Conservation (phyloP, 2,888 invertebrate species). For the Blastobasis lacticolella region DNA sequence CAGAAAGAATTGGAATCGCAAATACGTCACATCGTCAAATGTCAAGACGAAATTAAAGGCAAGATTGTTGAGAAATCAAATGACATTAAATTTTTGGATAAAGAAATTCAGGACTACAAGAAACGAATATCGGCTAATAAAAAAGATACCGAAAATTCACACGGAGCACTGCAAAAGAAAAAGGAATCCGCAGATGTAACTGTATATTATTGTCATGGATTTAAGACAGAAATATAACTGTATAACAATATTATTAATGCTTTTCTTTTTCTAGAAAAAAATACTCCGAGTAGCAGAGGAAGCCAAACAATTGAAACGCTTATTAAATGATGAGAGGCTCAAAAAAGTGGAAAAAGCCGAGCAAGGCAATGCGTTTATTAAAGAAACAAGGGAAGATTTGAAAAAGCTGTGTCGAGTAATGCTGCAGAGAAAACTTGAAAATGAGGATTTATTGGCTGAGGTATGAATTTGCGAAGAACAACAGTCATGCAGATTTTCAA, state of each 20-base stretch:
- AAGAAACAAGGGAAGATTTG: constrained; percentile 49
- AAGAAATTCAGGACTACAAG: constrained; percentile 37
- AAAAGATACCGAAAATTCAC: constrained; percentile 28
- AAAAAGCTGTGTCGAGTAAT: constrained; percentile 45
- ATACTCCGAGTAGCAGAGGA: constrained; percentile 19
- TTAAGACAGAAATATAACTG: no score
- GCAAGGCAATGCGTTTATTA: constrained; percentile 32
- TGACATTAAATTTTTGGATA: constrained; percentile 39
- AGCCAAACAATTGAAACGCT: constrained; percentile 22
- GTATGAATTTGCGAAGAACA: constrained; percentile 17
- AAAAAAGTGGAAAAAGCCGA: constrained; percentile 43
- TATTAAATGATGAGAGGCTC: constrained; percentile 27
- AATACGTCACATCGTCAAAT: constrained; percentile 33
- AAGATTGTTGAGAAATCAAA: constrained; percentile 43
- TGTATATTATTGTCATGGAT: neutral
- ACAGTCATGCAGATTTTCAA: no score
- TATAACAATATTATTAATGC: no score
- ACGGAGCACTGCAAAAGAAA: constrained; percentile 27
- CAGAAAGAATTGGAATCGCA: constrained; percentile 49
- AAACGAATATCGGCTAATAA: constrained; percentile 36
- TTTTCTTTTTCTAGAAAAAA: constrained; percentile 27
- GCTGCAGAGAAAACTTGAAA: constrained; percentile 50
- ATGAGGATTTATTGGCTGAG: constrained; percentile 50
- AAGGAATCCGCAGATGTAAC: constrained; percentile 45
- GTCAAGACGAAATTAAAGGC: constrained; percentile 35